These are phyloP conservation scores for Drosophila merina DNA, from an alignment of 2,888 invertebrate species.

Conservation along the genomic window DNA sequence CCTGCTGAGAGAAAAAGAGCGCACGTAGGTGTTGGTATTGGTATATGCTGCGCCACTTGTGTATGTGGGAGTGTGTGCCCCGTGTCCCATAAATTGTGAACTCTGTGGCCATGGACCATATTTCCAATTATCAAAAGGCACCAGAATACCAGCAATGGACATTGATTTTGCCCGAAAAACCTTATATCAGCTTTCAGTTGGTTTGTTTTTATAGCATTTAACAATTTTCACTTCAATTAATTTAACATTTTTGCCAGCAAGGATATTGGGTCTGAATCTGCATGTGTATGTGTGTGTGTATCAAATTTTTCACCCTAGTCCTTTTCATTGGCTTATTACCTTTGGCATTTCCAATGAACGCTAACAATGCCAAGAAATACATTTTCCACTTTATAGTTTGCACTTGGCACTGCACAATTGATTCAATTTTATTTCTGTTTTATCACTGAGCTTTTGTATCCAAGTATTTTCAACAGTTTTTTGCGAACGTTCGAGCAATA, in stretches of 20 bases:
- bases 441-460: conserved; percentile 49
- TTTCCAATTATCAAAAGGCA: conserved; percentile 60
- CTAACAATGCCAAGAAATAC: conserved; percentile 81
- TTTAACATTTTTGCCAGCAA: conserved; percentile 51
- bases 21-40: conserved; percentile 46
- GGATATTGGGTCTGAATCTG: conserved; percentile 51
- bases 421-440: conserved; percentile 39
- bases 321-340: conserved; percentile 72
- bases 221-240: conserved; percentile 3
- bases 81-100: conserved; percentile 74
- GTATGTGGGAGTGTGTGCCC: conserved; percentile 51
- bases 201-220: not conserved
- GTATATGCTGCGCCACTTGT: conserved; percentile 26
- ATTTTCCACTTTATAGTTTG: conserved; percentile 69
- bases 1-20: conserved; percentile 67
- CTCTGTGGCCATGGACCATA: conserved; percentile 76
- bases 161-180: conserved; percentile 63
- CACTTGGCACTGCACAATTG: conserved; percentile 53
- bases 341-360: conserved; percentile 82
- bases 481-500: conserved; percentile 69
- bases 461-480: conserved; percentile 67
- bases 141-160: conserved; percentile 60
- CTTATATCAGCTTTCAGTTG: conserved; percentile 25
- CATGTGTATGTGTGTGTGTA: conserved; percentile 57
- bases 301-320: conserved; percentile 60